A percentile compares a stretch with the other conserved stretches of the same genome.
These are phyloP conservation scores for Eudyptes chrysolophus DNA, from an alignment of 2,113 vertebrate genomes.

Conservation along the genomic window DNA sequence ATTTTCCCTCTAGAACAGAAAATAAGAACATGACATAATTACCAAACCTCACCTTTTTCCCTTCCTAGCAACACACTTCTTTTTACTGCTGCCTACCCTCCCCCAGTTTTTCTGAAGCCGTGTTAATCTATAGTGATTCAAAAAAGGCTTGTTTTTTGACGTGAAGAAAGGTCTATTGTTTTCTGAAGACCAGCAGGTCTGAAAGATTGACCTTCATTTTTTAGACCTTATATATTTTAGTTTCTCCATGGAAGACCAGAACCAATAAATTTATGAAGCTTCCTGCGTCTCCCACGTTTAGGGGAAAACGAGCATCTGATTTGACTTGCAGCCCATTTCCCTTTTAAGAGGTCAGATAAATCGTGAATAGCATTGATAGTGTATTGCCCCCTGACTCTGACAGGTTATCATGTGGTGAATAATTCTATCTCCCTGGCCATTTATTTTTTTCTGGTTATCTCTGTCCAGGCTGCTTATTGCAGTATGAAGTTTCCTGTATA, in stretches of 20 bases:
- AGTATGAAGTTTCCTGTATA: not conserved
- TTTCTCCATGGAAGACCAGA: not conserved
- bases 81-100: not conserved
- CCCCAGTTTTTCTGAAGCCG: not conserved
- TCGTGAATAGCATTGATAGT: not conserved
- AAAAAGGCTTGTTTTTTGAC: not conserved
- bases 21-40: slow-evolving; percentile 4
- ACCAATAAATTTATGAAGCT: not conserved
- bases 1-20: slow-evolving; percentile 31
- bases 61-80: not conserved
- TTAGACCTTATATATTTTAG: not conserved
- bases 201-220: not conserved
- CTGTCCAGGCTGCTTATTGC: not conserved
- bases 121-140: not conserved
- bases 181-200: not conserved
- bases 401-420: not conserved
- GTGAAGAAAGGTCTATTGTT: not conserved
- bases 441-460: not conserved
- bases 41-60: not conserved
- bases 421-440: not conserved
- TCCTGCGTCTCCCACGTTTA: not conserved
- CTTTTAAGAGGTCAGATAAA: not conserved
- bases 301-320: not conserved
- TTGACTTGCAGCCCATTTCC: not conserved
- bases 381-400: not conserved